Base-by-base conservation (phyloP, 2,797 vertebrate species). In the Artibeus jamaicensis region DNA sequence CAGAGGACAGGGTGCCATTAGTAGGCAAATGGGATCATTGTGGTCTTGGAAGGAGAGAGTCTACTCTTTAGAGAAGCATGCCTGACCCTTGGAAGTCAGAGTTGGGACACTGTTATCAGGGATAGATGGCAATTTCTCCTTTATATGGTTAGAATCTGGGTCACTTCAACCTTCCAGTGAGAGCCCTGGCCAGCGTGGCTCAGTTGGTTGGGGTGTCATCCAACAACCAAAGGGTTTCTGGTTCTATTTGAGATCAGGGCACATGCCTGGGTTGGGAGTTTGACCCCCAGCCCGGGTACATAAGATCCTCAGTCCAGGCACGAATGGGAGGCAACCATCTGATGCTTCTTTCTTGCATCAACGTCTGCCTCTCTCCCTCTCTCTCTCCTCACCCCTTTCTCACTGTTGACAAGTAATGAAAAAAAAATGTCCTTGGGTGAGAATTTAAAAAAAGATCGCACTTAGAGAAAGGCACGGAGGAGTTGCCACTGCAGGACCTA, bases 111-210 rank as follows among this genome's bases (percentile, higher is more conserved):
- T 5, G 5, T n/a, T 48, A 15, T 42, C 46, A 50, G n/a, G 82
- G 42, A 87, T 7, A 65, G n/a, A 77, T 78, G 4, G 11, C 0
- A 14, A 24, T 37, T 34, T 19, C 78, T 92, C 18, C 24, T 85
- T 24, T 24, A 26, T 8, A 24, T n/a, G 6, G 4, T 48, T 16
- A n/a, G 65, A 55, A 48, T 55, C 21, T 59, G 1, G 29, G 37
- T 22, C 55, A 50, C 6, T 73, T 70, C 39, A n/a, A 84, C 53
- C 85, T 93, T n/a, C 87, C 85, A 37, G 19, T 57, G 87, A 55
- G 18, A 78, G 57, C 57, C 57, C 26, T 59, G 24, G 26, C 57
- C 57, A 14, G 57, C 14, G 57, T 29, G 57, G 24, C 57, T 59
- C 24, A 12, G 57, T 59, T 11, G 57, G 57, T 57, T 29, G 57